Evolutionary conservation across 2,888 invertebrate genomes (phyloP), one percentile per base, ranked within the genome.

Genomic region (Spodoptera picta): DNA sequence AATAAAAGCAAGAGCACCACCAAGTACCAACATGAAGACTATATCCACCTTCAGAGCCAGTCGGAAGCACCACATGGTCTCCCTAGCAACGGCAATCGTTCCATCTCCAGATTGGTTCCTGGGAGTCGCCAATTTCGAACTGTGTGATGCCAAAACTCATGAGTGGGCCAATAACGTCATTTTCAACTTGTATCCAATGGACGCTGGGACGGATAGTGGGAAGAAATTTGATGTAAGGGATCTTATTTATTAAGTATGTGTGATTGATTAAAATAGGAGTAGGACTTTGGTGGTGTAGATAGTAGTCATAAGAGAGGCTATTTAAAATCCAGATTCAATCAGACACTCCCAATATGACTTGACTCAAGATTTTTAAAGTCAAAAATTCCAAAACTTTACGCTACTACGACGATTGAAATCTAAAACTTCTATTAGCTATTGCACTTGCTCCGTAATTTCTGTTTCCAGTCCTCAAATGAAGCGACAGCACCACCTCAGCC

Each of bases 101-200:
- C 94, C 94, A 0, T 94, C 99, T 0, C 99, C 99, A 0, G 99
- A 99, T 91, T 99, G 99, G 99, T 97, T 99, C 71, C 97, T 99
- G 2, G 99, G 99, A 1, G 96, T 99, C 0, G 97, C 97, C 45
- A 97, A 97, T 0, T 91, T 99, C 59, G 98, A 99, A 86, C 94
- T 99, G 2, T 99, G 99, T 82, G 95, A 97, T 23, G 90, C 94
- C 7, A 97, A 97, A 84, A 98, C 98, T 0, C 81, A 84, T 0
- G 75, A 77, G 5, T 99, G 99, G 99, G 95, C 97, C 4, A 96
- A 97, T 51, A 96, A 96, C 60, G 92, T 97, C 62, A 96, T 95
- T 4, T 95, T 99, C 44, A 98, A 99, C 91, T 94, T 99, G 12
- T 98, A 97, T 85, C 99, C 99, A 0, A 97, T 98, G 93, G 99